phyloP scores from a whole-genome alignment of 2,113 vertebrate genomes.

The Anthoscopus minutus region DNA sequence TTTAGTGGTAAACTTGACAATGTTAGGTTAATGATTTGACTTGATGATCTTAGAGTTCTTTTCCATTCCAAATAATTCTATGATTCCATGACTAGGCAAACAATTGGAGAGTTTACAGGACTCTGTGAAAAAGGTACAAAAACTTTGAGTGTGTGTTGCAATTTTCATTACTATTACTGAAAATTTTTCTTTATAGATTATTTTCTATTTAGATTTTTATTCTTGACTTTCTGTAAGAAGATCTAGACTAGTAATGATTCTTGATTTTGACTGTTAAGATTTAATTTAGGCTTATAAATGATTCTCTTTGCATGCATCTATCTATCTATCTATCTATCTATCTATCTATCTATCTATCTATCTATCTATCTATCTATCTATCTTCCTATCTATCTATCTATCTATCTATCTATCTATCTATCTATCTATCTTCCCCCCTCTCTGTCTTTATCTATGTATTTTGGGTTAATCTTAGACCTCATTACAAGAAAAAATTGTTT shows the following conservation, averaged over 20 bases:
- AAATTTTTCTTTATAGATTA: neutral
- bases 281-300: neutral
- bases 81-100: neutral
- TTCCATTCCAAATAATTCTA: neutral
- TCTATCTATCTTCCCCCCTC: too few species aligned
- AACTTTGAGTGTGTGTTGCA: neutral
- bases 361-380: neutral
- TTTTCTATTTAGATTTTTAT: neutral
- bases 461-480: neutral
- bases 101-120: neutral
- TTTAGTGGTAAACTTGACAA: neutral
- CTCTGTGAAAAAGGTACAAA: neutral
- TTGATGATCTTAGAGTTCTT: neutral
- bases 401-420: neutral
- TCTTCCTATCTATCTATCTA: neutral
- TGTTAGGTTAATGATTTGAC: neutral
- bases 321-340: too few species aligned
- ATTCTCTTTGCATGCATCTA: neutral
- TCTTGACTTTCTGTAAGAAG: neutral
- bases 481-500: neutral
- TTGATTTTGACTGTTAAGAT: neutral
- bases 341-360: neutral
- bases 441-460: accelerated
- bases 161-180: neutral
- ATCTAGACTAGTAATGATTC: neutral